Percentiles rank a stretch among this genome's conserved stretches.
phyloP scores from a whole-genome alignment of 2,113 vertebrate species.

The Neodon shergylaensis region DNA sequence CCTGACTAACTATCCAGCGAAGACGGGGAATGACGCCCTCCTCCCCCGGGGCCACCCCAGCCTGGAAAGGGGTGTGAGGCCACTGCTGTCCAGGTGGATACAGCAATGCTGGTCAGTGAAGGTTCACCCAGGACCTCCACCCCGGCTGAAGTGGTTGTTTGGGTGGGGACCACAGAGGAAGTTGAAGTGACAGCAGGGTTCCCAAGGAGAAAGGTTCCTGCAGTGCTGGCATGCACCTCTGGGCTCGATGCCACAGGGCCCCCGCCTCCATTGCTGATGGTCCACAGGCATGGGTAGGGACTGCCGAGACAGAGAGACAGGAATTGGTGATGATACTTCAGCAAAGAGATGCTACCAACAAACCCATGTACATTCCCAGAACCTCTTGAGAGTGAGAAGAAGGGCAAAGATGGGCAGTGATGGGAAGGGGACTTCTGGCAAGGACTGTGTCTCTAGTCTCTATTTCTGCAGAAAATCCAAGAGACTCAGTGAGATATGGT shows the following conservation, averaged over 20 bases:
- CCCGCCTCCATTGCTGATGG: constrained; percentile 86
- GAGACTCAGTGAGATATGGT: rapidly evolving
- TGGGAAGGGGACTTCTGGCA: no score
- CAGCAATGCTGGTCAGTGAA: constrained; percentile 84
- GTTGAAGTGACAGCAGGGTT: constrained; percentile 86
- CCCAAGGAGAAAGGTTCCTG: constrained; percentile 85
- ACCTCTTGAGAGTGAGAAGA: neutral
- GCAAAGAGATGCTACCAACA: neutral
- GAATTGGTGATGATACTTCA: rapidly evolving
- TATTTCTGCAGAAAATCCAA: neutral
- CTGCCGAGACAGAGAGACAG: constrained; percentile 81
- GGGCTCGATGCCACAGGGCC: constrained; percentile 79
- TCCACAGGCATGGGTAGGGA: constrained; percentile 95
- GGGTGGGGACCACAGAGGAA: constrained; percentile 82
- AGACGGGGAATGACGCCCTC: constrained; percentile 63
- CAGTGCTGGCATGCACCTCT: constrained; percentile 78
- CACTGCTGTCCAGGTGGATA: constrained; percentile 88
- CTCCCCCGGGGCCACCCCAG: constrained; percentile 54
- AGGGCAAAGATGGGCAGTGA: rapidly evolving
- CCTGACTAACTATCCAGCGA: constrained; percentile 50
- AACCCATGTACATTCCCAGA: rapidly evolving
- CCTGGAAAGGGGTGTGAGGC: constrained; percentile 89
- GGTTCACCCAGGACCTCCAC: constrained; percentile 87
- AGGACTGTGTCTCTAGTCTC: rapidly evolving
- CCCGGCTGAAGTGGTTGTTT: constrained; percentile 82